Conservation (phyloP, 1,140 invertebrate species). For the Piezodorus guildinii region DNA sequence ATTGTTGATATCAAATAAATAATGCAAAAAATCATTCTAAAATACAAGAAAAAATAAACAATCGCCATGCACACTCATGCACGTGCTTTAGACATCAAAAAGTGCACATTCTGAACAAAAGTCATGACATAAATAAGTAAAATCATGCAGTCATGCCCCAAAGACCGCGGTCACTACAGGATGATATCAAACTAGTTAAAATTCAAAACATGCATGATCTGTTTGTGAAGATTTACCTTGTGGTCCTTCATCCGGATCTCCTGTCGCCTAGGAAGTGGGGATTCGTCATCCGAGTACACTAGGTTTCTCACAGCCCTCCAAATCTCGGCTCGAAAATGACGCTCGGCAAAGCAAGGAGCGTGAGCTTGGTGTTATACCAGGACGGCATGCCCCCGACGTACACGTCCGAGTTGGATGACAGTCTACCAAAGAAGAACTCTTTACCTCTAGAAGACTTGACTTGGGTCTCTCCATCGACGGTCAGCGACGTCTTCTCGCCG, state of each 20-base stretch:
- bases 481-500: conserved; percentile 63
- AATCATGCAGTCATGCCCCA: no score
- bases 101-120: no score
- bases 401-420: conserved; percentile 74
- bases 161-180: no score
- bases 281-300: conserved; percentile 69
- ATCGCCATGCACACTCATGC: no score
- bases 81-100: no score
- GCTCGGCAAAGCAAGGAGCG: conserved; percentile 67
- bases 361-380: conserved; percentile 75
- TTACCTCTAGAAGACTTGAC: conserved; percentile 64
- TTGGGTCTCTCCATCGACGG: conserved; percentile 65
- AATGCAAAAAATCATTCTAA: no score
- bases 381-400: conserved; percentile 84
- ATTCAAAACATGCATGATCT: no score
- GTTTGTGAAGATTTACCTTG: conserved; percentile 46
- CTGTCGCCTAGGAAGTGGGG: conserved; percentile 54
- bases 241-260: conserved; percentile 63
- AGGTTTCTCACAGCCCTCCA: conserved; percentile 68
- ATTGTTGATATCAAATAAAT: no score
- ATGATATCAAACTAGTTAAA: no score
- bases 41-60: no score
- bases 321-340: conserved; percentile 86
- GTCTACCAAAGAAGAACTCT: conserved; percentile 75
- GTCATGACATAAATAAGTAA: no score